phyloP scores from a whole-genome alignment of 2,888 invertebrate genomes.

The Patella depressa region DNA sequence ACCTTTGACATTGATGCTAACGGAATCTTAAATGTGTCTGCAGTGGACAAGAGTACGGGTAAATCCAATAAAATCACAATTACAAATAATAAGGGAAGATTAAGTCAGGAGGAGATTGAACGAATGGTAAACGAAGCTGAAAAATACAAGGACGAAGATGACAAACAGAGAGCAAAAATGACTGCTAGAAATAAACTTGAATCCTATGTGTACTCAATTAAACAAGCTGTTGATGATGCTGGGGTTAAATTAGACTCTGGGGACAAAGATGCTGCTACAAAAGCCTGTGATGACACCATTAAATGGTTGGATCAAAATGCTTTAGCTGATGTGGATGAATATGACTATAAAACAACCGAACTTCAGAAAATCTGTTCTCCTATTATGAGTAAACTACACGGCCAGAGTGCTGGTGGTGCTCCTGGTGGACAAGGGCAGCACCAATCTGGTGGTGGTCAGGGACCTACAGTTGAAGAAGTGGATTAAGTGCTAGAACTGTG shows the following conservation, averaged over 20 bases:
- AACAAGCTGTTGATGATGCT: constrained; percentile 75
- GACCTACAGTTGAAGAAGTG: constrained; percentile 77
- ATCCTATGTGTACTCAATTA: constrained; percentile 65
- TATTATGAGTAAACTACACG: constrained; percentile 77
- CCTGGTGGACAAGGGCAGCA: not conserved
- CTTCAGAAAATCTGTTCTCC: constrained; percentile 83
- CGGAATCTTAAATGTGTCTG: constrained; percentile 78
- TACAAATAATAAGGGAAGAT: constrained; percentile 87
- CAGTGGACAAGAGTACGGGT: constrained; percentile 82
- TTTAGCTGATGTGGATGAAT: constrained; percentile 82
- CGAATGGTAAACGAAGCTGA: constrained; percentile 74
- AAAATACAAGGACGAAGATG: constrained; percentile 61
- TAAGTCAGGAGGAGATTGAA: constrained; percentile 89
- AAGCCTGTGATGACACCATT: constrained; percentile 76
- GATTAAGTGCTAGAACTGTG: constrained; percentile 70
- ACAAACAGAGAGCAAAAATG: constrained; percentile 60
- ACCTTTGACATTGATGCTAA: constrained; percentile 91
- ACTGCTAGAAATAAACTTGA: constrained; percentile 57
- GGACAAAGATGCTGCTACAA: constrained; percentile 79
- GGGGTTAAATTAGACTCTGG: constrained; percentile 74
- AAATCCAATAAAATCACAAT: constrained; percentile 86
- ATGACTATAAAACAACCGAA: constrained; percentile 83
- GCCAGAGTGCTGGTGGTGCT: constrained; percentile 8
- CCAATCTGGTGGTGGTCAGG: constrained; percentile 27
- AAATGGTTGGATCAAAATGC: constrained; percentile 86